Base-by-base conservation (phyloP, 1,140 invertebrate genomes). In the Papilio glaucus region DNA sequence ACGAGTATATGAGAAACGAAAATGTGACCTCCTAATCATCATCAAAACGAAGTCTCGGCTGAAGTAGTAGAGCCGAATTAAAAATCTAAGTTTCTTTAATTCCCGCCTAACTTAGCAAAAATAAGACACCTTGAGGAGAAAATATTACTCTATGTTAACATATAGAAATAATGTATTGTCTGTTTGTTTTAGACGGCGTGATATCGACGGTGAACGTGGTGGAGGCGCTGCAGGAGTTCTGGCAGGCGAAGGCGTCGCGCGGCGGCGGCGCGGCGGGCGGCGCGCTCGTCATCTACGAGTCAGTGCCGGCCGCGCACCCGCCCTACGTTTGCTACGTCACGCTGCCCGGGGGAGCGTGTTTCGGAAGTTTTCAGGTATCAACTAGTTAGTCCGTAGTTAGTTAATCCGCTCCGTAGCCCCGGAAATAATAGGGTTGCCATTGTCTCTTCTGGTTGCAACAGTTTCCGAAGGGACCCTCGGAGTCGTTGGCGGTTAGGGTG, bases 281-380 rank as follows among this genome's bases (percentile, higher is more conserved):
- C 38, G 98, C 98, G 4, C 95, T 98, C 75, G 98, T 99, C 71
- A 98, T 98, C 84, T 99, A 99, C 88, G 98, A 99, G 94, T 98
- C 98, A 1, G 97, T 98, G 63, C 98, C 98, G 37, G 96, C 97
- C 15, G 96, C 96, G 38, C 96, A 96, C 82, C 97, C 97, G 65
- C 98, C 98, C 9, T 99, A 98, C 85, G 96, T 99, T 29, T 99
- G 98, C 91, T 99, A 98, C 81, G 98, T 98, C 68, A 98, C 98
- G 9, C 94, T 99, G 74, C 98, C 98, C 0, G 98, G 98, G 9
- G 98, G 98, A 60, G 98, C 98, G 60, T 99, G 98, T 86, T 99
- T 99, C 93, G 98, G 98, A 60, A 98, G 97, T 89, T 99, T 98
- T 94, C 97, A 97, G 95, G 97, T 57, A 57, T 2, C 15, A 1